Base-by-base conservation (phyloP, 2,797 vertebrate species). In the Darevskia nairensis region DNA sequence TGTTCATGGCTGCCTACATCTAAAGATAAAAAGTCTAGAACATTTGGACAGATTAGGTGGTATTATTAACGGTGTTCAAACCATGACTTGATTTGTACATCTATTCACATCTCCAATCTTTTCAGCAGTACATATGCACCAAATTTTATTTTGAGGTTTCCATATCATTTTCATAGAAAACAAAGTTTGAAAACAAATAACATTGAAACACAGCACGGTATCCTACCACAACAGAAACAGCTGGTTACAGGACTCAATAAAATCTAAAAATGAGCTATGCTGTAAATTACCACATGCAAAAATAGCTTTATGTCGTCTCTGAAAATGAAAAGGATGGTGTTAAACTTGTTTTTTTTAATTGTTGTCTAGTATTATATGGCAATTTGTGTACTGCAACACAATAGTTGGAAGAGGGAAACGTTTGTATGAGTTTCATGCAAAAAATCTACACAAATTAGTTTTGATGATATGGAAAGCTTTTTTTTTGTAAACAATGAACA, bases 261-360 rank as follows among this genome's bases (percentile, higher is more conserved):
- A 99, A 99, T 98, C 98, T 98, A 99, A 99, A 98, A 98, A 97
- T 96, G 96, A 98, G 97, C 98, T 98, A 98, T 98, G 98, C 97
- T 98, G 98, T 97, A 97, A 97, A 97, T 98, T 97, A 98, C 96
- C 98, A 98, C 98, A 99, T 98, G 98, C 98, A 98, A 99, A 98
- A 97, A 97, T 97, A 97, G 97, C 96, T 97, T 97, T 96, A 97
- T 98, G 97, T 98, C 97, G 97, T 97, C 96, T 96, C 92, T 97
- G 97, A 98, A 97, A 97, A 97, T 97, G 96, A 97, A 97, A 97
- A 96, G 95, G 97, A 98, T 97, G 98, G 94, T 86, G 95, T 94
- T 94, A 98, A 96, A 96, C 96, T 93, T 55, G 13, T 55, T 98
- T 97, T 97, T 98, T 96, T 25, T 66, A 29, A 97, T 96, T 95